Conservation (phyloP, 2,797 vertebrate genomes). For the Lemur catta region DNA sequence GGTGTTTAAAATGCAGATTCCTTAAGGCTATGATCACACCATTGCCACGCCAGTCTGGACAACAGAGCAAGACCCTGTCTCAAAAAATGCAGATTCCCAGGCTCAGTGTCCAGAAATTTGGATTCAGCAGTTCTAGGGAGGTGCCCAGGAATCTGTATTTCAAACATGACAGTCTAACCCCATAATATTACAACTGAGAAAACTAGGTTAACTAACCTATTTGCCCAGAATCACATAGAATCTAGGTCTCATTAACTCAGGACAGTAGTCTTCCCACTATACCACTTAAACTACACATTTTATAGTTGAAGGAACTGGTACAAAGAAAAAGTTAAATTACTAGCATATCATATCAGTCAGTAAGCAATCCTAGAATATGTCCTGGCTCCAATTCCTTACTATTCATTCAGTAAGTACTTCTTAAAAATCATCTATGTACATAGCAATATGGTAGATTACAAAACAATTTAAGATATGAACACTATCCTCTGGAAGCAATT, state of each 20-base stretch:
- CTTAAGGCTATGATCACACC: neutral
- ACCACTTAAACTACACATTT: conserved; percentile 12
- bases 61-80: neutral
- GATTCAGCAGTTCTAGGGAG: neutral
- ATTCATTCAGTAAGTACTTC: conserved; percentile 17
- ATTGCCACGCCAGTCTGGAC: neutral
- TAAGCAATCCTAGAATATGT: conserved; percentile 36
- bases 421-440: conserved; percentile 5
- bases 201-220: neutral
- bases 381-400: neutral
- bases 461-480: conserved; percentile 41
- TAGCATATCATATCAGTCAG: neutral
- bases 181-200: neutral
- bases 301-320: conserved; percentile 20
- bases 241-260: neutral
- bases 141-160: conserved; percentile 12
- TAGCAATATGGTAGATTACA: neutral
- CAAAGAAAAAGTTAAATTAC: conserved; percentile 32
- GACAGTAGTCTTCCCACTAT: neutral
- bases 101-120: neutral
- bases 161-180: neutral
- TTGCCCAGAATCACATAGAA: neutral
- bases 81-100: conserved; percentile 9
- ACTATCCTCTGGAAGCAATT: neutral
- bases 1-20: neutral